Evolutionary conservation across 2,797 vertebrate species (phyloP), one percentile per base, ranked within the genome.

Genomic region (Micropoecilia bifurca): DNA sequence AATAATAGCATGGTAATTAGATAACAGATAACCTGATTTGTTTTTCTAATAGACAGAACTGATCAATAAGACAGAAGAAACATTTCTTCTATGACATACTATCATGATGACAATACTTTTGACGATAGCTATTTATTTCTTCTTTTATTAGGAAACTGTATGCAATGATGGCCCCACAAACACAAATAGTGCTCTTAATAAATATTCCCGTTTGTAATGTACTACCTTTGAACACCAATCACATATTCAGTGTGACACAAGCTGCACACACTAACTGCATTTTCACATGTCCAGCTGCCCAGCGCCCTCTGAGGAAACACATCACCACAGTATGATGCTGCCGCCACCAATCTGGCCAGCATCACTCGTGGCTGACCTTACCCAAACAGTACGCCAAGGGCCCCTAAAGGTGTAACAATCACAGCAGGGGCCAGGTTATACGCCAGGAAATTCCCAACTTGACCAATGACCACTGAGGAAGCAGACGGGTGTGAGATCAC

Each of bases 311-410:
- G 16, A 73, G 4, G 9, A 50, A 36, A 48, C 20, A 3, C 36
- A 25, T 68, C 39, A 12, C 39, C 66, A 68, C 66, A 43, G 39
- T 39, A n/a, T 43, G 39, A 69, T n/a, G 20, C 22, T 41, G 66
- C 66, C 66, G 43, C 39, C 22, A 28, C 39, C 39, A 22, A 41
- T 68, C 39, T 43, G 28, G 36, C 25, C 18, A 69, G 14, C 16
- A 61, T 47, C 12, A 20, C 1, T 28, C 30, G 0, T 53, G 1
- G 39, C 22, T 48, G 0, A 20, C 13, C 96, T 97, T 91, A 99
- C 98, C 99, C 99, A 92, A 99, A 99, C 1, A 99, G 95, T 77
- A 99, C 97, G 28, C 99, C 99, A 13, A 99, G 96, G n/a, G 98
- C 98, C 87, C 99, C 99, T 68, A 99, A 91, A 1, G 99, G 98